Evolutionary conservation across 1,140 invertebrate genomes (phyloP), one percentile per base, ranked within the genome.

Genomic region (Drosophila sulfurigaster): DNA sequence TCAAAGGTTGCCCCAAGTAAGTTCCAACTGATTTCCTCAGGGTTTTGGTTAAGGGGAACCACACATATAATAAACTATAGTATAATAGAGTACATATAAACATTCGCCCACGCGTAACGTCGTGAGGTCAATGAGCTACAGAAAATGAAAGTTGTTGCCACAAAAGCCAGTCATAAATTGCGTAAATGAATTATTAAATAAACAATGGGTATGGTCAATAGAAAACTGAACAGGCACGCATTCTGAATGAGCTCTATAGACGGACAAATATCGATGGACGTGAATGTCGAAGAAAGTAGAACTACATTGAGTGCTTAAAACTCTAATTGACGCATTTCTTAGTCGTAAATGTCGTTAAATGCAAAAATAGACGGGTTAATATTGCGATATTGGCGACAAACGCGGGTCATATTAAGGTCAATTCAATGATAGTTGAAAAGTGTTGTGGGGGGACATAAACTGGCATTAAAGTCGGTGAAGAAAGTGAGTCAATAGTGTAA

Each of bases 1-100:
- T 89, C 85, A 89, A 89, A 79, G 85, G 85, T 58, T 89, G 85
- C 32, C 86, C 86, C 71, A 89, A 89, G 85, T 89, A 75, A 89
- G 85, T 85, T 49, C 49, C 62, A 66, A 80, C 49, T 54, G 45
- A 78, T 78, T 66, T 59, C 11, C 5, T 16, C n/a, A 20, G 46
- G 1, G 15, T 20, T 59, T 11, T 10, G 35, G 11, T 16, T 6
- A 11, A 15, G 28, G 41, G 48, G 54, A 45, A 28, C 64, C 58
- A 30, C 48, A 13, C 35, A 8, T 38, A 38, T 3, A 38, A 8
- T 38, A 38, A 8, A 38, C 7, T 38, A 38, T 38, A 8, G 8
- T 38, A 38, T 8, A 38, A 10, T 3, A 38, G 7, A 38, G 35
- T 28, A 52, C 49, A 52, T 25, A 52, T 11, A 51, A 16, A 25